Conservation (phyloP, 2,888 invertebrate species). For the Lydus trimaculatus region DNA sequence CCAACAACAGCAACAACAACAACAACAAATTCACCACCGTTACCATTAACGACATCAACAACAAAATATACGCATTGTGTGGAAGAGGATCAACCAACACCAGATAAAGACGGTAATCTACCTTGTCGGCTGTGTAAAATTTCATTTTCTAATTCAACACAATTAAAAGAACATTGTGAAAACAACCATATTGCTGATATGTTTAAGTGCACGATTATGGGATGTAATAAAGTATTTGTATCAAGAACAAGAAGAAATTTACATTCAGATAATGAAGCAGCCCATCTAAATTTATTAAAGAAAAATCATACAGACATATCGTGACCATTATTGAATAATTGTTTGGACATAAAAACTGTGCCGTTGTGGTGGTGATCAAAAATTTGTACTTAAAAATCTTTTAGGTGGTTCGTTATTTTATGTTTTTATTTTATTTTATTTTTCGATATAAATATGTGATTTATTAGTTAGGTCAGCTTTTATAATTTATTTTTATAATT, state of each 20-base stretch:
- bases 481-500: constrained; percentile 42
- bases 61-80: constrained; percentile 66
- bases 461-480: constrained; percentile 57
- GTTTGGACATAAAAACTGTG: constrained; percentile 55
- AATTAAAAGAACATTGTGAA: constrained; percentile 78
- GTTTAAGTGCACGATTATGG: constrained; percentile 77
- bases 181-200: constrained; percentile 72
- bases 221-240: constrained; percentile 80
- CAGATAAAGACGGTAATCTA: constrained; percentile 71
- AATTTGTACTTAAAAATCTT: constrained; percentile 46
- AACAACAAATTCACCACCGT: constrained; percentile 52
- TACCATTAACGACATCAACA: constrained; percentile 25
- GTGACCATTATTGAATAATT: constrained; percentile 55
- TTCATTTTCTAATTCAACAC: constrained; percentile 67
- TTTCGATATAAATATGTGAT: constrained; percentile 53
- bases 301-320: constrained; percentile 54
- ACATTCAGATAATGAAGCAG: constrained; percentile 74
- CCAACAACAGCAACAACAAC: constrained; percentile 59
- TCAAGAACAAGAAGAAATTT: constrained; percentile 80
- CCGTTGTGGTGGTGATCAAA: constrained; percentile 60
- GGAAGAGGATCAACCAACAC: constrained; percentile 72
- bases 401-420: constrained; percentile 43
- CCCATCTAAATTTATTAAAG: constrained; percentile 61
- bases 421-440: constrained; percentile 19
- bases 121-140: constrained; percentile 76